Conservation (phyloP, 2,888 invertebrate genomes). For the Leucoptera coffeella region DNA sequence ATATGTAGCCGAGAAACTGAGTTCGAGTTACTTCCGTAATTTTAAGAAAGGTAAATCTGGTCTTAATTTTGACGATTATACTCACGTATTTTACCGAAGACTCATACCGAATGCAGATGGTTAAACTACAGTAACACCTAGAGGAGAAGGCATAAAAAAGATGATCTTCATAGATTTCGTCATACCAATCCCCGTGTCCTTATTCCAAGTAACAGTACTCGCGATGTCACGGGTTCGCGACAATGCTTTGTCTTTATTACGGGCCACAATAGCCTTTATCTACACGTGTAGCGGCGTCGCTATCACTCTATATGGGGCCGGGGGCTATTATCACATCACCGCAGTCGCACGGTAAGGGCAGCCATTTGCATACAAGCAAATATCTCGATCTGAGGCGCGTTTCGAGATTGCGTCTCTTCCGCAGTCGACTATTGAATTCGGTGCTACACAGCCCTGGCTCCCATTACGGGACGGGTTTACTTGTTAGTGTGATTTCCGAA, state of each 20-base stretch:
- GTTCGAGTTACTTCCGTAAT: too few relatives aligned
- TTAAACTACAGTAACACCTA: too few relatives aligned
- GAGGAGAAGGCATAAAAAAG: too few relatives aligned
- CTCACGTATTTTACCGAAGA: too few relatives aligned
- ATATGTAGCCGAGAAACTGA: too few relatives aligned
- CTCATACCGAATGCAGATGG: too few relatives aligned
- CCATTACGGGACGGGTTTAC: constrained; percentile 34
- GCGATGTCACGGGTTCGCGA: too few relatives aligned
- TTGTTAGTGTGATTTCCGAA: constrained; percentile 40
- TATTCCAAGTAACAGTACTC: too few relatives aligned
- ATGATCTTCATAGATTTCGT: too few relatives aligned
- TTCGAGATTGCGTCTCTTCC: constrained; percentile 38
- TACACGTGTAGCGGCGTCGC: constrained; percentile 38
- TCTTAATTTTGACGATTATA: too few relatives aligned
- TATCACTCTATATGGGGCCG: constrained; percentile 44
- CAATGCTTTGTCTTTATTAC: constrained; percentile 46
- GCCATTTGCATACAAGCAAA: constrained; percentile 47
- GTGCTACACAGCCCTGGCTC: constrained; percentile 24
- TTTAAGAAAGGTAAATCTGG: too few relatives aligned
- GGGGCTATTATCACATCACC: constrained; percentile 46
- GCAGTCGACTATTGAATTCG: constrained; percentile 36
- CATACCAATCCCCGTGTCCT: too few relatives aligned
- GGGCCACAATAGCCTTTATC: constrained; percentile 28
- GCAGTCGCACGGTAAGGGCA: constrained; percentile 39
- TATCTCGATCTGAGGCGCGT: constrained; percentile 36